phyloP scores from a whole-genome alignment of 2,113 vertebrate genomes.

The Melanerpes formicivorus region DNA sequence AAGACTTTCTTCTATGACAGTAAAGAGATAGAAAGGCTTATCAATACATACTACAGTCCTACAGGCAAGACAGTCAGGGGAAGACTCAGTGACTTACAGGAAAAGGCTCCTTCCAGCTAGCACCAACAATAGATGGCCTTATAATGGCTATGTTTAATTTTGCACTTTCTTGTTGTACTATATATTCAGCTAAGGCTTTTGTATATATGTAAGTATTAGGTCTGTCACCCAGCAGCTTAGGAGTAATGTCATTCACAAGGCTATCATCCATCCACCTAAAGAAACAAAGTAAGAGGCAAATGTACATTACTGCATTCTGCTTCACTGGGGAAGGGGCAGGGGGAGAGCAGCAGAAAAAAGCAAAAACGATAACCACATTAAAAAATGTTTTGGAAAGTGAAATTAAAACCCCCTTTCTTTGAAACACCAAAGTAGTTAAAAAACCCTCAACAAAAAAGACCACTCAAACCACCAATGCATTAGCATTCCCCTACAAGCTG shows the following conservation, averaged over 20 bases:
- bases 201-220: constrained; percentile 97
- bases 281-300: constrained; percentile 35
- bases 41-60: neutral
- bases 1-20: neutral
- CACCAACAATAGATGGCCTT: constrained; percentile 96
- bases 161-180: constrained; percentile 92
- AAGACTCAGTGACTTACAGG: constrained; percentile 83
- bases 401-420: neutral
- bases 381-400: neutral
- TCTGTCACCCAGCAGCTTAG: constrained; percentile 89
- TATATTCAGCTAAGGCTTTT: constrained; percentile 94
- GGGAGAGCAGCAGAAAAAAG: neutral
- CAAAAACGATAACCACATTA: neutral
- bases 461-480: neutral
- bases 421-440: neutral
- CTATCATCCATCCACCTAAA: constrained; percentile 97
- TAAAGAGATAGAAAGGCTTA: neutral
- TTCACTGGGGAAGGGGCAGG: neutral
- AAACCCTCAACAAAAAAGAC: neutral
- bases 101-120: constrained; percentile 98
- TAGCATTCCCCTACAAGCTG: neutral
- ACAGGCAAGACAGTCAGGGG: neutral
- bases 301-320: neutral
- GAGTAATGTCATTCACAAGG: constrained; percentile 90
- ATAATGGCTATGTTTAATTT: constrained; percentile 92